A percentile compares a stretch with the other conserved stretches of the same genome.
phyloP scores from a whole-genome alignment of 2,797 vertebrate species.

The Argyrosomus regius region DNA sequence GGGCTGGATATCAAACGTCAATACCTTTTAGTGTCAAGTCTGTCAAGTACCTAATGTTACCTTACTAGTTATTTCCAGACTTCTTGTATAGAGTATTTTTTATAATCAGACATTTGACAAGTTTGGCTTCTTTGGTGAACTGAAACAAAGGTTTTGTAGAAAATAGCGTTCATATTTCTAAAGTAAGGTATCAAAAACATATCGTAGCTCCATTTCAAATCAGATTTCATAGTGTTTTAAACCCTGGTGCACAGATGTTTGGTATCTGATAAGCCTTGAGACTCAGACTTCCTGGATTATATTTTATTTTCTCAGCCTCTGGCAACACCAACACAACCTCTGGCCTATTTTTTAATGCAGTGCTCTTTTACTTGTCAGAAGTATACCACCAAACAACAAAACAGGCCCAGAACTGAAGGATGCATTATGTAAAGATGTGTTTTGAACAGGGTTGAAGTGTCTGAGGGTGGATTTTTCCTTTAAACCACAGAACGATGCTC shows the following conservation, averaged over 20 bases:
- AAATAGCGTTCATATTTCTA: background rate
- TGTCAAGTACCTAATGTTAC: background rate
- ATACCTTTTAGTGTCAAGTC: background rate
- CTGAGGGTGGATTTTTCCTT: conserved; percentile 39
- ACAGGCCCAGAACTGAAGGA: background rate
- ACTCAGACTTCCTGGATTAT: background rate
- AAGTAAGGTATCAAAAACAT: background rate
- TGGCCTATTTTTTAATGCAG: conserved; percentile 21
- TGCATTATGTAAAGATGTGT: background rate
- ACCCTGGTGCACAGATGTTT: background rate
- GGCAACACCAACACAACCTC: conserved; percentile 6
- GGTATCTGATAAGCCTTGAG: background rate
- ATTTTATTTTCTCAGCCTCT: background rate
- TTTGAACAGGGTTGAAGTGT: conserved; percentile 33
- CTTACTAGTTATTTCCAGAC: background rate
- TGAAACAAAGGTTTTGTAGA: background rate
- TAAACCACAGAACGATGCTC: conserved; percentile 94
- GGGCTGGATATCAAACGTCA: background rate
- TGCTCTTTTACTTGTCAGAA: conserved; percentile 34
- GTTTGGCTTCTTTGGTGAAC: conserved; percentile 2
- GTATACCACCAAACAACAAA: conserved; percentile 30
- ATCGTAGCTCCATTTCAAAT: background rate
- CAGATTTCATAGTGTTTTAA: background rate
- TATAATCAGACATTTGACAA: background rate
- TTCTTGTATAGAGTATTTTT: background rate